Base-by-base conservation (phyloP, 1,140 invertebrate genomes). In the Liolophura sinensis region DNA sequence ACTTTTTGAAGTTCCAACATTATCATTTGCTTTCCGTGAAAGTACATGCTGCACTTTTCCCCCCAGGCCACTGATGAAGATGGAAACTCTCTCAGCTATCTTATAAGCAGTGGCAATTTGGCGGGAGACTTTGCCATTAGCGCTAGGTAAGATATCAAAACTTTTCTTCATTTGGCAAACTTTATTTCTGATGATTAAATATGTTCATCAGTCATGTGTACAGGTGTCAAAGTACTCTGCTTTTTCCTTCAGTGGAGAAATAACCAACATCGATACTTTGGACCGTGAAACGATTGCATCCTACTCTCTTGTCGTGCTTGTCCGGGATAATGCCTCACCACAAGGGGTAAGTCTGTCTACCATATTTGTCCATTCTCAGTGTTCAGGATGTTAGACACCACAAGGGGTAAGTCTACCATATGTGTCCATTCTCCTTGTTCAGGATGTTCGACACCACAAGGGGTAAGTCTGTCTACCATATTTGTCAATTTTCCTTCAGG, bases 41-140 rank as follows among this genome's bases (percentile, higher is more conserved):
- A n/a, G n/a, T n/a, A n/a, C n/a, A n/a, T n/a, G n/a, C n/a, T n/a
- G 7, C 7, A 7, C n/a, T 52, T 51, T 69, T 15, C 60, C 50
- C 68, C 67, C 15, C 58, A 78, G 75, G 75, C 71, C 0, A 70
- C 58, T 52, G 77, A 79, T 62, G 68, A 66, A 25, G 77, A 79
- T 47, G 64, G 65, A 18, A 65, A 68, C 48, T 27, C 52, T 12
- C 63, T 79, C 40, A 67, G 51, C 1, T 76, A 70, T 57, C 55
- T 46, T 4, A 72, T 78, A 47, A 68, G 55, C 20, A 25, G 54
- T 4, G 58, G 65, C 4, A 60, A 68, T 59, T 56, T 52, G 24
- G 51, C 58, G 20, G 40, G 65, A 24, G 40, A 27, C 14, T 68
- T 68, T 47, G 31, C 40, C 18, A 68, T 68, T 25, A 62, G 65